These are phyloP conservation scores for Netelia melanura DNA, from an alignment of 2,888 invertebrate species.

Conservation along the genomic window DNA sequence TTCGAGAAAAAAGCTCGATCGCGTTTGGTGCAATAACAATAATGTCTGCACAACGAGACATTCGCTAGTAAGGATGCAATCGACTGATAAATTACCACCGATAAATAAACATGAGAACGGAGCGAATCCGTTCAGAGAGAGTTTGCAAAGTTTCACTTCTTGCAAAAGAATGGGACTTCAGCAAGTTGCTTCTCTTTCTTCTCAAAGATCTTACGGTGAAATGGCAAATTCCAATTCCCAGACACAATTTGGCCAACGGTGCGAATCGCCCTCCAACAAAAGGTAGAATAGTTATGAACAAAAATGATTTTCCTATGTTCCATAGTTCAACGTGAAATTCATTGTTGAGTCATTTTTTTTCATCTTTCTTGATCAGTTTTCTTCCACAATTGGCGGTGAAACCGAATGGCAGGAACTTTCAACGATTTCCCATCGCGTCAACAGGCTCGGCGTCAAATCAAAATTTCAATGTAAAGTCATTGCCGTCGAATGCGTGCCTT, in stretches of 20 bases:
- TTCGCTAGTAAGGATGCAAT: constrained; percentile 47
- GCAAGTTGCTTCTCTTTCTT: constrained; percentile 23
- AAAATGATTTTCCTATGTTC: not conserved
- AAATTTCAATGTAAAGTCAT: constrained; percentile 56
- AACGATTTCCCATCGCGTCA: constrained; percentile 55
- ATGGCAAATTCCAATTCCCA: constrained; percentile 28
- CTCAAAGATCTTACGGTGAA: constrained; percentile 35
- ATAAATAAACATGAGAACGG: constrained; percentile 47
- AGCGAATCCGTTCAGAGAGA: constrained; percentile 61
- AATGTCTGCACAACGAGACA: constrained; percentile 57
- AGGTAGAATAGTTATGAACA: constrained; percentile 30
- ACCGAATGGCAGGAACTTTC: constrained; percentile 52
- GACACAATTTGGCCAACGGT: constrained; percentile 35
- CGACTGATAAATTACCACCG: constrained; percentile 65
- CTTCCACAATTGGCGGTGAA: constrained; percentile 68
- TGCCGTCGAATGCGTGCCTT: constrained; percentile 56
- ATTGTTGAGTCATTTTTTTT: not conserved
- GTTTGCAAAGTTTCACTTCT: constrained; percentile 43
- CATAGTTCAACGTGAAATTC: not conserved
- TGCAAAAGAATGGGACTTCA: constrained; percentile 12
- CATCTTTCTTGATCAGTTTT: constrained; percentile 52
- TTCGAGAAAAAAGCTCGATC: constrained; percentile 51
- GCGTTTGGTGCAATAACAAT: constrained; percentile 55
- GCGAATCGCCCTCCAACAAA: constrained; percentile 58
- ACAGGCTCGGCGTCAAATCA: constrained; percentile 58